Base-by-base conservation (phyloP, 2,113 vertebrate genomes). In the Sylvietta virens region DNA sequence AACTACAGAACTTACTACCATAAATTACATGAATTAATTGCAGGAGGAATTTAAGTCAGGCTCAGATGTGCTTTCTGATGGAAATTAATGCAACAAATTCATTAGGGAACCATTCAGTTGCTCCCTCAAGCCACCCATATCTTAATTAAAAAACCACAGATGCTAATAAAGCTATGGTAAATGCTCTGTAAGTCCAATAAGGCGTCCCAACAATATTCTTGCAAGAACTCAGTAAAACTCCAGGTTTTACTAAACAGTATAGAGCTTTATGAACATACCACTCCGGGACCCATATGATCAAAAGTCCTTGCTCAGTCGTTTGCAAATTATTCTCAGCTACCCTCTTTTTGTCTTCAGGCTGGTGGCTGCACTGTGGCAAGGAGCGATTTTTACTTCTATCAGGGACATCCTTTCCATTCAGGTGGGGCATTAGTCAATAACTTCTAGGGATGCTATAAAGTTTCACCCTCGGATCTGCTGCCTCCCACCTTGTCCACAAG, bases 121-220 rank as follows among this genome's bases (percentile, higher is more conserved):
- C 57, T 95, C 87, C 80, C 81, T 91, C 57, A 88, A 92, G 87
- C 70, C 20, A 5, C 48, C 60, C 71, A 48, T 79, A 64, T 81
- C 69, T 94, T 96, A 96, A 97, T 97, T 95, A 94, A 90, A 95
- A 94, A 78, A 3, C 2, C 67, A 86, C 67, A 93, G 47, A 91
- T 53, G 47, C 77, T 93, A 95, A 92, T 81, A 93, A 97, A 90
- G 65, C 45, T 42, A 56, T 39, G 33, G 40, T 50, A 94, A 88
- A 92, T 24, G 37, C 15, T 54, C 57, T 83, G 27, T 48, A 56
- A 67, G 66, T 73, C 76, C 67, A 86, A 60, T 21, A 62, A 78
- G 37, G 85, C 28, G 35, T 92, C 51, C 28, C 76, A 71, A 44
- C 39, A 79, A 77, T 6, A 17, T 53, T 81, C 71, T 37, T 83